Conservation (phyloP, 64 coral and sea anemone species). For the Montipora capricornis region DNA sequence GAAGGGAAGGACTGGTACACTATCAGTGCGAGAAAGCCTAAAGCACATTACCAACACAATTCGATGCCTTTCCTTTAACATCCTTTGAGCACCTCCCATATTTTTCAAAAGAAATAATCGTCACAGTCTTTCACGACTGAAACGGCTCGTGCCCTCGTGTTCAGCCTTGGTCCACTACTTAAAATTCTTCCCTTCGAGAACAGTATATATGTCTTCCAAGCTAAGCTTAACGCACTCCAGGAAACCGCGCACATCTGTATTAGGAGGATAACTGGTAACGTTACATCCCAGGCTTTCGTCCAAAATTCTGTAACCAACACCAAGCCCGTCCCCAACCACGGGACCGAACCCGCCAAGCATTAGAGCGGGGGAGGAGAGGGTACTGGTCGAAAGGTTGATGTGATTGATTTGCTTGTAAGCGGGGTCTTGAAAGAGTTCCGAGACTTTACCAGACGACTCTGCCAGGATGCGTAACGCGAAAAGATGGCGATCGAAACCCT, state of each 20-base stretch:
- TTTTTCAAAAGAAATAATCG: no score
- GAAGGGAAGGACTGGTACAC: not conserved
- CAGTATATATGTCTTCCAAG: slow-evolving; percentile 85
- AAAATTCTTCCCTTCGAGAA: slow-evolving; percentile 96
- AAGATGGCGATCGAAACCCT: slow-evolving; percentile 97
- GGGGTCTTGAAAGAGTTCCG: slow-evolving; percentile 85
- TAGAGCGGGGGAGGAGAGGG: slow-evolving; percentile 83
- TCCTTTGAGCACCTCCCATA: not conserved
- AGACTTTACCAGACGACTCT: slow-evolving; percentile 70
- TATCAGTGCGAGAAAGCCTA: not conserved
- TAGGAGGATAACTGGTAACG: slow-evolving; percentile 71
- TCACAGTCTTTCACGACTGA: no score
- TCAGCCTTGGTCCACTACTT: slow-evolving; percentile 48
- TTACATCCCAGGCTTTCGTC: slow-evolving; percentile 86
- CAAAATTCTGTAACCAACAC: slow-evolving; percentile 83
- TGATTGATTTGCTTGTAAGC: slow-evolving; percentile 89
- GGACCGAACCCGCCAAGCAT: slow-evolving; percentile 91
- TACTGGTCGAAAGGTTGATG: slow-evolving; percentile 91
- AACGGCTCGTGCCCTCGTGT: no score
- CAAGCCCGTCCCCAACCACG: slow-evolving; percentile 89
- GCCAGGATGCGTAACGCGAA: slow-evolving; percentile 85
- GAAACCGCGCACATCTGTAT: slow-evolving; percentile 73
- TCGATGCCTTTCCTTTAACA: no score
- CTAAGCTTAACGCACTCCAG: slow-evolving; percentile 77
- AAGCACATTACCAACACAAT: not conserved